phyloP scores from a whole-genome alignment of 2,797 vertebrate species.

The Channallabes apus region DNA sequence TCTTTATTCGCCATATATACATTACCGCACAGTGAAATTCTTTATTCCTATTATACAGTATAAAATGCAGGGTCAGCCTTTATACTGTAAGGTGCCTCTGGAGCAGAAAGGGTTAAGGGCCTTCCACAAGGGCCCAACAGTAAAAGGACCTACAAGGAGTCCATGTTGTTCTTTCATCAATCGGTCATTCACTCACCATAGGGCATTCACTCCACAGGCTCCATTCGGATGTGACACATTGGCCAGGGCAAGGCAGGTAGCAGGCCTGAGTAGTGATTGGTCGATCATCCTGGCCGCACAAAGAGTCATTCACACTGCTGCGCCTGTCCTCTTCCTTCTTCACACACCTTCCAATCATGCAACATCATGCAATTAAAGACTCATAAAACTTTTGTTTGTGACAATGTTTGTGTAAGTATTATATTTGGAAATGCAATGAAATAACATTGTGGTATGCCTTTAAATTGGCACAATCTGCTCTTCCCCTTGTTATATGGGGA shows the following conservation, averaged over 20 bases:
- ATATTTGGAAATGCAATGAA: background rate
- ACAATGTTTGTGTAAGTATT: background rate
- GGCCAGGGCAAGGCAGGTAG: slow-evolving; percentile 74
- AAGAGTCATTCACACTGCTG: slow-evolving; percentile 58
- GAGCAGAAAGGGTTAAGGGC: no score
- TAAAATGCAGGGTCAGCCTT: no score
- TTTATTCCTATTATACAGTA: no score
- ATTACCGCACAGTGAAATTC: no score
- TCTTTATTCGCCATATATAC: no score
- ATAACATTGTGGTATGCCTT: background rate
- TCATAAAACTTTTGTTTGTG: background rate
- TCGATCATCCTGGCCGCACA: slow-evolving; percentile 71
- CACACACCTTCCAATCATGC: slow-evolving; percentile 71
- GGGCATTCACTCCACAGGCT: slow-evolving; percentile 80
- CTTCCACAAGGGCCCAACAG: no score
- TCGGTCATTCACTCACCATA: slow-evolving; percentile 66
- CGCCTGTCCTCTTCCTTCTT: slow-evolving; percentile 61
- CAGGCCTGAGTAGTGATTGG: slow-evolving; percentile 71
- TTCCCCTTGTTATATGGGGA: no score
- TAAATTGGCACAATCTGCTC: background rate
- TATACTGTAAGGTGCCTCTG: no score
- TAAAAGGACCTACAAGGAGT: background rate
- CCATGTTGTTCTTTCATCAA: background rate
- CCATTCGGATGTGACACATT: slow-evolving; percentile 85
- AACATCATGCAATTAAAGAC: background rate